Conservation (phyloP, 2,113 vertebrate species). For the Indri indri region DNA sequence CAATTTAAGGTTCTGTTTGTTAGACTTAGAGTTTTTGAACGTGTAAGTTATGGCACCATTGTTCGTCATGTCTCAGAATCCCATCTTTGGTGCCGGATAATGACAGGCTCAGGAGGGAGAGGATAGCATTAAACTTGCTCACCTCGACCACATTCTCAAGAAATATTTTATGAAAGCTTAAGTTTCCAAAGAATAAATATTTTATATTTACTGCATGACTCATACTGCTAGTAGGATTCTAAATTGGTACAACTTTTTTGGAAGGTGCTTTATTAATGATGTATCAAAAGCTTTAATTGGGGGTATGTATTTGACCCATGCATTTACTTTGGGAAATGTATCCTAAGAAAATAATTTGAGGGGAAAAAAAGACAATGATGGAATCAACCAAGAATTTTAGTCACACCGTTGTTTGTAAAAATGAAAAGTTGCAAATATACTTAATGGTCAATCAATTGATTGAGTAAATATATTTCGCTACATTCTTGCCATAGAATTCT, state of each 20-base stretch:
- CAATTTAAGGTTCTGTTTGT: background rate
- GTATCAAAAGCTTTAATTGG: background rate
- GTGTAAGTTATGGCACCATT: background rate
- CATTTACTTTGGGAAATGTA: conserved; percentile 1
- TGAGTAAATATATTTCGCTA: background rate
- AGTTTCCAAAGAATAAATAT: background rate
- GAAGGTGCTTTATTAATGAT: background rate
- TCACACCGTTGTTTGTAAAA: background rate
- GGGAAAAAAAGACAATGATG: background rate
- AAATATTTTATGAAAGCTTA: conserved; percentile 1
- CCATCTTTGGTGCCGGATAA: background rate
- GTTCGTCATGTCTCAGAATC: background rate
- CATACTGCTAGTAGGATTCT: background rate
- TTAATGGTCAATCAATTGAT: background rate
- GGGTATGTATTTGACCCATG: background rate
- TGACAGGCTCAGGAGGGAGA: background rate
- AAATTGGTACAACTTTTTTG: background rate
- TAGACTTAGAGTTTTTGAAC: background rate
- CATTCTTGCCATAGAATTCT: background rate
- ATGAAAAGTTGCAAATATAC: background rate
- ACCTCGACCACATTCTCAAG: background rate
- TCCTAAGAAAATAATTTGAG: background rate
- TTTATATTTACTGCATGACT: background rate
- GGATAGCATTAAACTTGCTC: background rate
- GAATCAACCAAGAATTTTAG: conserved; percentile 16